These are phyloP conservation scores for Hippocampus abdominalis DNA, from an alignment of 2,113 vertebrate genomes.

Conservation along the genomic window DNA sequence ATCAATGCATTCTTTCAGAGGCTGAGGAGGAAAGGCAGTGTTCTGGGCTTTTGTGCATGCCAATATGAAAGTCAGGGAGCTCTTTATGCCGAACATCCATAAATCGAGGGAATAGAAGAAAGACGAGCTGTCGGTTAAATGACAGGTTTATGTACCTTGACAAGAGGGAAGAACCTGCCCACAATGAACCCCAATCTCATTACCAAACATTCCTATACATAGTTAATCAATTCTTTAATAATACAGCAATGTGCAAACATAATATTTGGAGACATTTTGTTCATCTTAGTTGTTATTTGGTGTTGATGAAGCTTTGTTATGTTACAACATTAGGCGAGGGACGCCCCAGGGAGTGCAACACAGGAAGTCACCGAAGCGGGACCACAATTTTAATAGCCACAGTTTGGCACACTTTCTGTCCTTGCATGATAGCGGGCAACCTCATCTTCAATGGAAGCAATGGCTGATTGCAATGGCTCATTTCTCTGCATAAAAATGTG, in stretches of 20 bases:
- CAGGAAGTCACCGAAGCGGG: not conserved
- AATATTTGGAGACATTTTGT: not conserved
- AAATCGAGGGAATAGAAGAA: constrained; percentile 27
- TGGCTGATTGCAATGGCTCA: not conserved
- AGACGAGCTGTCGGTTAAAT: constrained; percentile 3
- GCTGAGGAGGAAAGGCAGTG: constrained; percentile 37
- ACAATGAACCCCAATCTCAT: not conserved
- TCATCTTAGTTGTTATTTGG: too few species aligned
- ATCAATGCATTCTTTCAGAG: constrained; percentile 61
- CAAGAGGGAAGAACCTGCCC: not conserved
- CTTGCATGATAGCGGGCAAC: not conserved
- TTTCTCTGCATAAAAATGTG: not conserved
- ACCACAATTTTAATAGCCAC: not conserved
- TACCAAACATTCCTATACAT: not conserved
- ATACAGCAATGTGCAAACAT: not conserved
- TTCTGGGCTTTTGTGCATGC: constrained; percentile 24
- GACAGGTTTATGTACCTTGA: constrained; percentile 2
- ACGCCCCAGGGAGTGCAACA: not conserved
- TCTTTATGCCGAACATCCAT: constrained; percentile 14
- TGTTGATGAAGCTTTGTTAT: not conserved
- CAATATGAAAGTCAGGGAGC: constrained; percentile 42
- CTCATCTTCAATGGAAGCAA: not conserved
- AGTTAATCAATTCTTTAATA: not conserved
- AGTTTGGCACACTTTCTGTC: constrained; percentile 4
- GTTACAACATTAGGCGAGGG: not conserved